A percentile compares a stretch with the other conserved stretches of the same genome.
phyloP scores from a whole-genome alignment of 2,113 vertebrate genomes.

The human region GRCh38 chr12:49603001-49603500 shows the following conservation, averaged over 20 bases:
- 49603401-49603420: not conserved
- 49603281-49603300: slow-evolving; percentile 70
- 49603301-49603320: slow-evolving; percentile 63
- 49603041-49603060: not conserved
- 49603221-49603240: slow-evolving; percentile 73
- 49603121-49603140: not conserved
- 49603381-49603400: not conserved
- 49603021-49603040: not conserved
- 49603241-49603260: slow-evolving; percentile 66
- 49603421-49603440: not conserved
- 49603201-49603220: slow-evolving; percentile 70
- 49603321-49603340: slow-evolving; percentile 55
- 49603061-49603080: not conserved
- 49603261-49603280: slow-evolving; percentile 68
- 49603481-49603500: not conserved
- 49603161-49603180: not conserved
- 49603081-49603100: not conserved
- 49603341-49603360: slow-evolving; percentile 64
- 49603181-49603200: slow-evolving; percentile 70
- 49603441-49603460: not conserved
- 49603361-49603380: slow-evolving; percentile 63
- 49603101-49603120: not conserved
- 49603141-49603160: not conserved
- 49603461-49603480: not conserved
- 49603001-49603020: not conserved